phyloP scores from a whole-genome alignment of 2,797 vertebrate species.

The Poecilia picta region DNA sequence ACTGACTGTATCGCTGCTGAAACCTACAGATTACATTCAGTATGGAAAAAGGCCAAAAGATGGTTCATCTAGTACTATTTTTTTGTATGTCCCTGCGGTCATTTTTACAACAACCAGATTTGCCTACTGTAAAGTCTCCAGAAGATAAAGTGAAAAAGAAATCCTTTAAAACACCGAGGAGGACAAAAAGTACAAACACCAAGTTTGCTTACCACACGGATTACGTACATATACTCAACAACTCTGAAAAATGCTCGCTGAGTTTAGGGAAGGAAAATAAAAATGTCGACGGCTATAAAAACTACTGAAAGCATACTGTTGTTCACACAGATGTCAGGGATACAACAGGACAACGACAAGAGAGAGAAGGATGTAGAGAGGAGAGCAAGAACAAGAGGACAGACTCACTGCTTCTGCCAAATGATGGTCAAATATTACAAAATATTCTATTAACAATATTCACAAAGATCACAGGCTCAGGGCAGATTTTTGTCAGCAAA shows the following conservation, averaged over 20 bases:
- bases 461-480: constrained; percentile 78
- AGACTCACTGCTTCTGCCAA: constrained; percentile 84
- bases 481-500: constrained; percentile 77
- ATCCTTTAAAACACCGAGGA: constrained; percentile 69
- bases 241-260: constrained; percentile 75
- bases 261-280: constrained; percentile 70
- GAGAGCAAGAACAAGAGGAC: constrained; percentile 69
- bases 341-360: constrained; percentile 75
- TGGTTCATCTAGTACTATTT: constrained; percentile 48
- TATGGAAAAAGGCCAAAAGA: constrained; percentile 41
- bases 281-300: constrained; percentile 77
- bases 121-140: constrained; percentile 67
- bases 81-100: constrained; percentile 44
- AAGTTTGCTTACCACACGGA: constrained; percentile 79
- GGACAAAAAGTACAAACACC: constrained; percentile 82
- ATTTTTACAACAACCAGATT: constrained; percentile 51
- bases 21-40: constrained; percentile 38
- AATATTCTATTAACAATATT: constrained; percentile 88
- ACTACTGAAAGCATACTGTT: constrained; percentile 81
- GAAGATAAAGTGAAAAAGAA: constrained; percentile 52
- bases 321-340: constrained; percentile 74
- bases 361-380: constrained; percentile 37
- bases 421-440: constrained; percentile 87
- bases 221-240: constrained; percentile 79
- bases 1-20: constrained; percentile 24